Conservation (phyloP, 2,797 vertebrate genomes). For the Myiotriccus ornatus region DNA sequence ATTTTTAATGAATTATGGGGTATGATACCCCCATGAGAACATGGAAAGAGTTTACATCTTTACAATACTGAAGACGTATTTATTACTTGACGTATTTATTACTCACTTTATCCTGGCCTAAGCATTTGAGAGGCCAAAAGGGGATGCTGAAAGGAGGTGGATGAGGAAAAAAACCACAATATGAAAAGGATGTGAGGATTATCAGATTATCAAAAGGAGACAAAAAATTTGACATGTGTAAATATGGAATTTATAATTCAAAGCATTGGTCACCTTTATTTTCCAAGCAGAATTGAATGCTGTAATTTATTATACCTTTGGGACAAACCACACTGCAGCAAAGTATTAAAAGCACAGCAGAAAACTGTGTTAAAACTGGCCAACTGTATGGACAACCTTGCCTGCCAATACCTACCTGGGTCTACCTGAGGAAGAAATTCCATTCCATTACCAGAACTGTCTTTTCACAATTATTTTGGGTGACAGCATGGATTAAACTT, state of each 20-base stretch:
- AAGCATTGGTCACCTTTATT: neutral
- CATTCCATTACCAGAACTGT: neutral
- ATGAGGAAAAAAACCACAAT: neutral
- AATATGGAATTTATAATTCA: neutral
- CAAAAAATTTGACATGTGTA: neutral
- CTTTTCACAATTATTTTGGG: neutral
- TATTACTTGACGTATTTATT: neutral
- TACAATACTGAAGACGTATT: neutral
- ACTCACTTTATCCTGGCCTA: neutral
- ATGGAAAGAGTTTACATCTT: neutral
- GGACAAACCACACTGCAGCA: neutral
- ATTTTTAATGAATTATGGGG: neutral
- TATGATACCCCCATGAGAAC: neutral
- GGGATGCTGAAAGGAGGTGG: neutral
- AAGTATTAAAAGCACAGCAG: neutral
- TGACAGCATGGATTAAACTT: neutral
- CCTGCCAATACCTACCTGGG: neutral
- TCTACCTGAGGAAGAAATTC: neutral
- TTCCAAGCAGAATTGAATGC: neutral
- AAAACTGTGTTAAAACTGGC: accelerated
- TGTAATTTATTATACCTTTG: neutral
- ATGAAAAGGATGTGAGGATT: neutral
- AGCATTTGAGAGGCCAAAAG: neutral
- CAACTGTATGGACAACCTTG: neutral
- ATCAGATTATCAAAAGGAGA: neutral